phyloP scores from a whole-genome alignment of 2,797 vertebrate species.

The Mus minutoides region DNA sequence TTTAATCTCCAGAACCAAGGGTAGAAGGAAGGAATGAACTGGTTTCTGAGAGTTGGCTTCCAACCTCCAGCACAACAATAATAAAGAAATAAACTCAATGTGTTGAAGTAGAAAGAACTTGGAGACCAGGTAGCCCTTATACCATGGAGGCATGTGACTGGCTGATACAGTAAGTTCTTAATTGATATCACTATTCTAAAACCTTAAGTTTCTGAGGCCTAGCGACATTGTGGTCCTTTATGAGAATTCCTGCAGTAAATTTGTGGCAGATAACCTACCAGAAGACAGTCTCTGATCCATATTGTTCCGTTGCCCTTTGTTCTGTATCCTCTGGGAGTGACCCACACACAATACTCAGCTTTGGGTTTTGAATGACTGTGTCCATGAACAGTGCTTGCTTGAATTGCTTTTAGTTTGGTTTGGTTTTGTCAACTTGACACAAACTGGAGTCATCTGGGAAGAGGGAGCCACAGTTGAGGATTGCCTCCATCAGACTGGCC shows the following conservation, averaged over 20 bases:
- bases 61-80: background rate
- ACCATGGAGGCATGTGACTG: background rate
- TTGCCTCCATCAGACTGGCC: background rate
- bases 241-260: background rate
- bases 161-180: background rate
- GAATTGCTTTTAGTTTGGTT: background rate
- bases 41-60: background rate
- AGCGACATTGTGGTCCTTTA: background rate
- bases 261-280: background rate
- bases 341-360: background rate
- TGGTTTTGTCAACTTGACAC: background rate
- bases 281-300: background rate
- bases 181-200: background rate
- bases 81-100: background rate
- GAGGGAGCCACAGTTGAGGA: background rate
- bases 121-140: background rate
- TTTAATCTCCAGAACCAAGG: background rate
- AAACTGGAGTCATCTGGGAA: background rate
- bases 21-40: background rate
- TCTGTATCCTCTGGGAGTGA: background rate
- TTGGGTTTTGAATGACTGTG: background rate
- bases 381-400: background rate
- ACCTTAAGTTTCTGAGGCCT: background rate
- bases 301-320: background rate
- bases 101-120: background rate